phyloP scores from a whole-genome alignment of 1,140 invertebrate species.

The Ostrea denselamellosa region DNA sequence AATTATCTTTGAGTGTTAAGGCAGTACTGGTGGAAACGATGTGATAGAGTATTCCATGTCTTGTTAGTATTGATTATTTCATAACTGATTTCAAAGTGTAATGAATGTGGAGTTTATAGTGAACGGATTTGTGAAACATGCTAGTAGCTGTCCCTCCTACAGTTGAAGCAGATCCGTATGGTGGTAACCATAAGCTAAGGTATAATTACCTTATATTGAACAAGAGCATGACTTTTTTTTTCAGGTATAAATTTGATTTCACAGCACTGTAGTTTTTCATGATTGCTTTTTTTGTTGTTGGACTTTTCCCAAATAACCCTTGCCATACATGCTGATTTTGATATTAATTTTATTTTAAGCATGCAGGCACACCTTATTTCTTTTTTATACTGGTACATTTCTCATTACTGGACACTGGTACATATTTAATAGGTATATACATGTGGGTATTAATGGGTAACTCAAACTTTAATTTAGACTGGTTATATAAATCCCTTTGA shows the following conservation, averaged over 20 bases:
- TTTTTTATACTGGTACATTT: too few species aligned
- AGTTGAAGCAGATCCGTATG: conserved; percentile 46
- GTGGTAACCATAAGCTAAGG: conserved; percentile 45
- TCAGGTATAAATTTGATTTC: too few species aligned
- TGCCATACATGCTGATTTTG: too few species aligned
- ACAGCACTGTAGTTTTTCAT: too few species aligned
- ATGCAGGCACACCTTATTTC: too few species aligned
- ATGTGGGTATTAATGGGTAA: too few species aligned
- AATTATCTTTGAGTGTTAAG: neutral
- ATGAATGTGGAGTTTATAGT: neutral
- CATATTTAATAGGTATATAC: too few species aligned
- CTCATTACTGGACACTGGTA: too few species aligned
- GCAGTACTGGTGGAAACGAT: neutral
- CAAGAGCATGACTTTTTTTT: too few species aligned
- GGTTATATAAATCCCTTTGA: neutral
- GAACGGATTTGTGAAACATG: conserved; percentile 21
- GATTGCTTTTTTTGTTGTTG: too few species aligned
- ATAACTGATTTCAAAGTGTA: neutral
- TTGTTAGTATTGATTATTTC: neutral
- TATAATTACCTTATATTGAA: neutral
- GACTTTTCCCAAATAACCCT: too few species aligned
- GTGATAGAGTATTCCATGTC: neutral
- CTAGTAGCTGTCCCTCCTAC: neutral
- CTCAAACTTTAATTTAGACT: neutral
- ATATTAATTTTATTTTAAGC: too few species aligned